These are phyloP conservation scores for Corella eumyota DNA, from an alignment of 23 tunicate species.

Conservation along the genomic window DNA sequence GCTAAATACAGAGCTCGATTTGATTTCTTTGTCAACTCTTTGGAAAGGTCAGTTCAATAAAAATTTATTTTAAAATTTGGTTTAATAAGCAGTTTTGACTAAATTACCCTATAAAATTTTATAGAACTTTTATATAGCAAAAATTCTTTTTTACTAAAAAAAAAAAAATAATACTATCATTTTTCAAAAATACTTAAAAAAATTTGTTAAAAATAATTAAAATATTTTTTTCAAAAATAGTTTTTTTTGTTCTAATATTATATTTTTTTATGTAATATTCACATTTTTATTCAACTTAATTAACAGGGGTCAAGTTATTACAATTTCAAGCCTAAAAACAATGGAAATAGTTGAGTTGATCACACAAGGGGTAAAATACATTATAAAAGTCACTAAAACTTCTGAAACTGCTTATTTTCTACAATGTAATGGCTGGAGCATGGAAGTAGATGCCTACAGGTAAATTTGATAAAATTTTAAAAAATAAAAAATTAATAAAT, in stretches of 20 bases:
- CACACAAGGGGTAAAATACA: slow-evolving; percentile 57
- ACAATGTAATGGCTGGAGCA: slow-evolving; percentile 60
- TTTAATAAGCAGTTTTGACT: neutral
- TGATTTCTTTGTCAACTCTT: slow-evolving; percentile 61
- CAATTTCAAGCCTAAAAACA: slow-evolving; percentile 55
- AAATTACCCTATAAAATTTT: no score
- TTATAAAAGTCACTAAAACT: slow-evolving; percentile 59
- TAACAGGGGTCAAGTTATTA: slow-evolving; percentile 86
- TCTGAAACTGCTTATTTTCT: slow-evolving; percentile 67
- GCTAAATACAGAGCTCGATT: slow-evolving; percentile 62
- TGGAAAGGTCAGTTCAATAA: slow-evolving; percentile 55
- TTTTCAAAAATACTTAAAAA: no score
- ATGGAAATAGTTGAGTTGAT: slow-evolving; percentile 66
- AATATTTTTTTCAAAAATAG: no score
- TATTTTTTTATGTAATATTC: no score
- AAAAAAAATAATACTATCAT: no score
- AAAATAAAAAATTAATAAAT: neutral
- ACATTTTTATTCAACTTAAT: no score
- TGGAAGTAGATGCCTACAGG: slow-evolving; percentile 97
- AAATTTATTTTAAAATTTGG: neutral
- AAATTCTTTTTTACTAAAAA: no score
- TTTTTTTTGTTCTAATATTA: no score
- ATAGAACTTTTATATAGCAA: no score
- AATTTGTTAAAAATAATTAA: no score
- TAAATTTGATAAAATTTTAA: slow-evolving; percentile 1